A percentile compares a stretch with the other conserved stretches of the same genome.
These are phyloP conservation scores for Xiphophorus birchmanni DNA, from an alignment of 2,797 vertebrate species.

Conservation along the genomic window DNA sequence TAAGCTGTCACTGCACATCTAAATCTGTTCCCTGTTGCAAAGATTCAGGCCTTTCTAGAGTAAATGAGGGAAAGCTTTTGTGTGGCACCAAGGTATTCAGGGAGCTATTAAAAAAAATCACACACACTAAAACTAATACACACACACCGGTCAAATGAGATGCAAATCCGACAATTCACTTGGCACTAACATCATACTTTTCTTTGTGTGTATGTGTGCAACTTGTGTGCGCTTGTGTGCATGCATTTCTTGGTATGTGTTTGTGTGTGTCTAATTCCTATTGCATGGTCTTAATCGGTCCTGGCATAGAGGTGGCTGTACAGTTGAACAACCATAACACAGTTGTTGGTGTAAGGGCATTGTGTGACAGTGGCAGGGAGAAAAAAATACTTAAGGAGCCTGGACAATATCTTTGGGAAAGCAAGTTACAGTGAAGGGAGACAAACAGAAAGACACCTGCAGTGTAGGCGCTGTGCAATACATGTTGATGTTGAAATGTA, in stretches of 20 bases:
- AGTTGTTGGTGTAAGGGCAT: conserved; percentile 91
- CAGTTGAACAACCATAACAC: conserved; percentile 92
- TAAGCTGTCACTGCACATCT: conserved; percentile 96
- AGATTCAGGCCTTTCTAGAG: conserved; percentile 81
- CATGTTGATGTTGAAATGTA: conserved; percentile 38
- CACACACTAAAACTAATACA: conserved; percentile 70
- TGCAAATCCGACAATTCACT: conserved; percentile 95
- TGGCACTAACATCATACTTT: conserved; percentile 81
- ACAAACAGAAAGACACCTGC: conserved; percentile 79
- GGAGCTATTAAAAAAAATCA: conserved; percentile 69
- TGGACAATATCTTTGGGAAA: conserved; percentile 88
- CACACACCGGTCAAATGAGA: conserved; percentile 87
- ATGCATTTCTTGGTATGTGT: conserved; percentile 43
- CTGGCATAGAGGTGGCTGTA: conserved; percentile 89
- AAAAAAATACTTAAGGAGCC: conserved; percentile 85
- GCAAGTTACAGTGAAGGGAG: conserved; percentile 86
- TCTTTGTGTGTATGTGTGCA: conserved; percentile 63
- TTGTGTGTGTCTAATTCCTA: conserved; percentile 87
- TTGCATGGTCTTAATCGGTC: conserved; percentile 86
- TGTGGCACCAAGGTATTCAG: conserved; percentile 89
- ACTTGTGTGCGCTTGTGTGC: conserved; percentile 65
- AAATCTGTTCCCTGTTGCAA: conserved; percentile 95
- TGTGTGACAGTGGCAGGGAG: conserved; percentile 91
- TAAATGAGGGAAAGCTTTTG: conserved; percentile 79
- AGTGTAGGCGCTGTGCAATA: conserved; percentile 67